Base-by-base conservation (phyloP, 2,888 invertebrate species). In the Biston stratarius region DNA sequence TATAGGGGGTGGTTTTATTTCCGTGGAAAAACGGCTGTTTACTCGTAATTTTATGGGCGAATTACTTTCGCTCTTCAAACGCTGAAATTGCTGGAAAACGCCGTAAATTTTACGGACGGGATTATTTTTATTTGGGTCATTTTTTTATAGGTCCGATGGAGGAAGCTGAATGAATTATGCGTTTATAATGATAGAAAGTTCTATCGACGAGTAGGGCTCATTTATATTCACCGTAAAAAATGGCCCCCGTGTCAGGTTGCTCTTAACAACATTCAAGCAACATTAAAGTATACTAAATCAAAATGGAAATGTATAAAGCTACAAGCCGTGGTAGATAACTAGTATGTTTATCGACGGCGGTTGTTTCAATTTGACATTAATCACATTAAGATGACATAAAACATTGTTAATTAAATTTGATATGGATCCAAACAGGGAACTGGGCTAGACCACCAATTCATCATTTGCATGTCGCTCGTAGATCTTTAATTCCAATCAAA, bases 21-120 rank as follows among this genome's bases (percentile, higher is more conserved):
- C 89, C 87, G 81, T 84, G 84, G 88, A 91, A 91, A 92, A 92
- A 92, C 91, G 90, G 86, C 91, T 92, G 93, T 92, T 92, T 92
- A 90, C 88, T 87, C 84, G 90, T 92, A 91, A 92, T 92, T 92
- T 92, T 92, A 92, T 91, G 87, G 83, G 83, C 86, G 87, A 91
- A 90, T 91, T 90, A 92, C 90, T 91, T 91, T 91, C 89, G 87
- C 90, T 92, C 85, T 84, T 90, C 87, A 88, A 88, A 86, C 86
- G 87, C 87, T 87, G 88, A 90, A 88, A 90, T 88, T 86, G 83
- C 87, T 88, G 84, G 85, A 87, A 89, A 87, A 78, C 76, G 76
- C 87, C 88, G 87, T 90, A 90, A 90, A 90, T 85, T 91, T 91
- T 90, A 91, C 81, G 86, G 83, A 77, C 65, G 67, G 86, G 85